These are phyloP conservation scores for Manacus vitellinus DNA, from an alignment of 2,113 vertebrate species.

Conservation along the genomic window DNA sequence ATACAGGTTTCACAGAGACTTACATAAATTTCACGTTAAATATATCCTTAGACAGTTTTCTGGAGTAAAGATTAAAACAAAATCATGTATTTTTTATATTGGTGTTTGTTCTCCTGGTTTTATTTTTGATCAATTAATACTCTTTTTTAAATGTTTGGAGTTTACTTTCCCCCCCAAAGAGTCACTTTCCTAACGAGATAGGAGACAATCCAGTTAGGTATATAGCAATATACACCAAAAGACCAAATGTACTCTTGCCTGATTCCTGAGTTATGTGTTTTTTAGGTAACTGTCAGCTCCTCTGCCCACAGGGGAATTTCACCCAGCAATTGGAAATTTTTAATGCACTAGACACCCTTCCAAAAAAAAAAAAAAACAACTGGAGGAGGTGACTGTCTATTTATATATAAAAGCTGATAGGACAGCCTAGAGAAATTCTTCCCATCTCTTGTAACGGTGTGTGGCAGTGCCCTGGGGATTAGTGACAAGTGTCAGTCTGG, in stretches of 20 bases:
- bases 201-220: neutral
- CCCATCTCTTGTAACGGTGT: neutral
- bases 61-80: neutral
- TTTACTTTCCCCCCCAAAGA: neutral
- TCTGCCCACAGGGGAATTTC: neutral
- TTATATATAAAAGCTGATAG: conserved; percentile 8
- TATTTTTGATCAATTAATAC: neutral
- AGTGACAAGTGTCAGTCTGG: conserved; percentile 18
- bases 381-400: neutral
- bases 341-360: neutral
- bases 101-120: neutral
- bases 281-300: neutral
- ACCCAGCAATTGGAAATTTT: neutral
- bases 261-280: neutral
- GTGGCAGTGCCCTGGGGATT: neutral
- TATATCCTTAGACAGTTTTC: neutral
- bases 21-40: neutral
- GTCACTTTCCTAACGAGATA: neutral
- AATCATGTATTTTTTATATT: neutral
- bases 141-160: neutral
- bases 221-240: neutral
- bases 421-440: neutral
- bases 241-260: neutral
- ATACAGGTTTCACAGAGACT: neutral
- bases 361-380: neutral